Evolutionary conservation across 2,888 invertebrate genomes (phyloP).

Genomic region (Pocota personata): DNA sequence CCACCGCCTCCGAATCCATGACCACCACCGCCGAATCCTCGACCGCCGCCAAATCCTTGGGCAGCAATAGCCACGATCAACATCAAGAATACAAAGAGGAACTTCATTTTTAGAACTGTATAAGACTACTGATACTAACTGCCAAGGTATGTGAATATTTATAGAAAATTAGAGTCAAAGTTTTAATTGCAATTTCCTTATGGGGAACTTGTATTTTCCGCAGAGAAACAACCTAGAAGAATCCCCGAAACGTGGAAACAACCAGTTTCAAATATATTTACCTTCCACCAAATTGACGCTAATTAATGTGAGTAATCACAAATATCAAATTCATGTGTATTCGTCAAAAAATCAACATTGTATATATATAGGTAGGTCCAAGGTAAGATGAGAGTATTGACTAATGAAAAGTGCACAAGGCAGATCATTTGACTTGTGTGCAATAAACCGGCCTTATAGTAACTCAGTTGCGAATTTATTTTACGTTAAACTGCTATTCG

Average conservation of each 20-base stretch:
- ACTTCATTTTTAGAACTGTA: conserved; percentile 16
- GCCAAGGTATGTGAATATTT: neutral
- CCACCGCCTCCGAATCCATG: neutral
- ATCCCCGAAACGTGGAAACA: neutral
- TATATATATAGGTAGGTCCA: neutral
- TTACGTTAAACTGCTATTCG: too few relatives aligned
- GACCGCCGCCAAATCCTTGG: neutral
- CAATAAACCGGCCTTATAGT: too few relatives aligned
- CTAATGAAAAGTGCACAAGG: too few relatives aligned
- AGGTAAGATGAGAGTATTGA: too few relatives aligned
- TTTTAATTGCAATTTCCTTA: neutral
- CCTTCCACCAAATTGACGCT: neutral
- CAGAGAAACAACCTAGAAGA: neutral
- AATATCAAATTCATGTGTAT: neutral
- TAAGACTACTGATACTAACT: neutral
- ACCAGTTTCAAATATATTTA: neutral
- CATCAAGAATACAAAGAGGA: neutral
- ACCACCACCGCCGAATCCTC: neutral
- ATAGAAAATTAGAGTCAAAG: neutral
- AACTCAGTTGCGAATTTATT: too few relatives aligned
- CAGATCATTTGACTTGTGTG: too few relatives aligned
- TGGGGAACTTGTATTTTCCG: neutral
- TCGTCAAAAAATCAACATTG: neutral
- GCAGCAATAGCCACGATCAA: neutral
- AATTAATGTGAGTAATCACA: neutral